A percentile compares a stretch with the other conserved stretches of the same genome.
Evolutionary conservation across 1,140 invertebrate species (phyloP).

Genomic region (Drosophila rufa): DNA sequence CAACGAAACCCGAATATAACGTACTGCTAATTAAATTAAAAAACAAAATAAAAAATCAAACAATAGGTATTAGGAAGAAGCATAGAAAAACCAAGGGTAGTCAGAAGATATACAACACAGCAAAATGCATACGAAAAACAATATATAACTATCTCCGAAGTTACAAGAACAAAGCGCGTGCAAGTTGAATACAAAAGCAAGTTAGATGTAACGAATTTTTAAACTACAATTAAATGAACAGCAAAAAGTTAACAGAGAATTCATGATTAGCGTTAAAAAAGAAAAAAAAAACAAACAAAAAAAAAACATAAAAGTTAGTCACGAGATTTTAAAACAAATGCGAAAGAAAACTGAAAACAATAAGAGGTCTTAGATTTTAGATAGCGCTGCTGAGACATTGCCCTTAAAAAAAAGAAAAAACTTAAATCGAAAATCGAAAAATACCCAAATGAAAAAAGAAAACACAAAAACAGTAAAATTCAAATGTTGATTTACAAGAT

Average conservation of each 20-base stretch:
- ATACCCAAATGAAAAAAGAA: too few relatives aligned
- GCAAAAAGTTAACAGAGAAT: conserved; percentile 79
- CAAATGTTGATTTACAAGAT: conserved; percentile 12
- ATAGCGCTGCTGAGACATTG: conserved; percentile 23
- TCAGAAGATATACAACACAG: conserved; percentile 11
- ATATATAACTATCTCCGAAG: conserved; percentile 63
- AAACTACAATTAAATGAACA: conserved; percentile 68
- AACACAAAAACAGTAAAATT: conserved; percentile 5
- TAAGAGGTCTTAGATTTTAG: conserved; percentile 23
- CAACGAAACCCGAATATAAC: conserved; percentile 42
- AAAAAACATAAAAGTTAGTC: conserved; percentile 12
- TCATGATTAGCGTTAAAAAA: conserved; percentile 68
- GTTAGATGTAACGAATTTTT: conserved; percentile 59
- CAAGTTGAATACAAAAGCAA: conserved; percentile 24
- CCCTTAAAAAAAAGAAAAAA: neutral
- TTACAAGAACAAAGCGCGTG: conserved; percentile 44
- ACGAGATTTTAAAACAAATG: conserved; percentile 25
- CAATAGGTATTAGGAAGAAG: conserved; percentile 18
- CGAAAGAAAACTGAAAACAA: conserved; percentile 22
- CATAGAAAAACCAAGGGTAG: conserved; percentile 5
- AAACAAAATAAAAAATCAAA: conserved; percentile 18
- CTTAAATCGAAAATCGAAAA: neutral
- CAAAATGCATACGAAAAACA: conserved; percentile 23
- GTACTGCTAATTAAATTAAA: conserved; percentile 20
- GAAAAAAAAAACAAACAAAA: neutral